These are phyloP conservation scores for Bostrychus sinensis DNA, from an alignment of 2,113 vertebrate genomes.

Conservation along the genomic window DNA sequence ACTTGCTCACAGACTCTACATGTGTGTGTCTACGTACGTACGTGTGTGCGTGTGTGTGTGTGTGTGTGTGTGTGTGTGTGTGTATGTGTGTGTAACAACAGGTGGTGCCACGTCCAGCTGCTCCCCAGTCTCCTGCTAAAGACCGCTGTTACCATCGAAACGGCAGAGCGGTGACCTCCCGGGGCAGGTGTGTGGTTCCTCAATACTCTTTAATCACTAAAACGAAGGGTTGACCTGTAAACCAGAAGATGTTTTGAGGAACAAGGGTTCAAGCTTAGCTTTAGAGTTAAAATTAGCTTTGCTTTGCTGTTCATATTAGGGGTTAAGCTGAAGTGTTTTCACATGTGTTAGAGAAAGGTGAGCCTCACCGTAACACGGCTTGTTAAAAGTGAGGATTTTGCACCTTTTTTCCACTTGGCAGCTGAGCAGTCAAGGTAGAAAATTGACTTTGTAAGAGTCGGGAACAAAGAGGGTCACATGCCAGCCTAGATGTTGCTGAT, in stretches of 20 bases:
- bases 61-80: no score
- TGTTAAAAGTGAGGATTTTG: not conserved
- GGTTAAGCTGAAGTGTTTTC: not conserved
- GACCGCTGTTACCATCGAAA: constrained; percentile 39
- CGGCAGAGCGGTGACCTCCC: constrained; percentile 12
- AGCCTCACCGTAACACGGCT: not conserved
- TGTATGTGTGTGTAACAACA: constrained; percentile 23
- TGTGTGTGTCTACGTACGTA: no score
- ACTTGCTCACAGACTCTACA: constrained; percentile 8
- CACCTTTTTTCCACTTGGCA: not conserved
- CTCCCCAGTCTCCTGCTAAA: not conserved
- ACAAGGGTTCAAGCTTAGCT: not conserved
- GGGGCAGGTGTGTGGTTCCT: constrained; percentile 12
- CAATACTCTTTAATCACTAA: not conserved
- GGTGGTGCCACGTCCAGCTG: constrained; percentile 24
- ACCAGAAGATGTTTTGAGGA: no score
- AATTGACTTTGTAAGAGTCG: not conserved
- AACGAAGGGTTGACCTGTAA: not conserved
- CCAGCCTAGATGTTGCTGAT: no score
- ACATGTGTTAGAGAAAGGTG: not conserved
- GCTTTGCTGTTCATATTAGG: not conserved
- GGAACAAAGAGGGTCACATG: not conserved
- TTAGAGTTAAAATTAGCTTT: not conserved
- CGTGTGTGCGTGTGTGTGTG: no score
- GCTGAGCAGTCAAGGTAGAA: no score